Percentiles rank a stretch among this genome's conserved stretches.
Conservation (phyloP, 2,888 invertebrate genomes). For the Thecophora atra region DNA sequence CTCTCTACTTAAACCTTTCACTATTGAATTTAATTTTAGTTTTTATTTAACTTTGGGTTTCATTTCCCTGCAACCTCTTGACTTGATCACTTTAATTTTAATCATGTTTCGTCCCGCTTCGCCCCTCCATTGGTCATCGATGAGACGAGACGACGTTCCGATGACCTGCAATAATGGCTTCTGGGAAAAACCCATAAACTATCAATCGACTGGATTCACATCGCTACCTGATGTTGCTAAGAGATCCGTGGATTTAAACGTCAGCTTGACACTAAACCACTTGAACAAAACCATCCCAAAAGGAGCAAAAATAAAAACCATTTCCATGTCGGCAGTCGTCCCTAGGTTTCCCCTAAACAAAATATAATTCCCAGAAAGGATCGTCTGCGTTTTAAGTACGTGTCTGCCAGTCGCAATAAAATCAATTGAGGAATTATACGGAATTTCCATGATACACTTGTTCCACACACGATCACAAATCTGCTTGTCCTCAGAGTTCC, state of each 20-base stretch:
- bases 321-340: not conserved
- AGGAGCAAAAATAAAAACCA: not conserved
- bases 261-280: constrained; percentile 7
- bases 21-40: too few relatives aligned
- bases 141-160: too few relatives aligned
- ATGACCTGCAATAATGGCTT: constrained; percentile 32
- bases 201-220: constrained; percentile 48
- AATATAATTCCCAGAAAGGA: constrained; percentile 1
- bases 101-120: too few relatives aligned
- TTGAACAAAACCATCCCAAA: not conserved
- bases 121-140: too few relatives aligned
- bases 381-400: not conserved
- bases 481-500: not conserved
- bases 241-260: not conserved
- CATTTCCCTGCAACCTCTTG: too few relatives aligned
- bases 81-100: too few relatives aligned
- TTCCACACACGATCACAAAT: not conserved
- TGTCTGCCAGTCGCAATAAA: constrained; percentile 5
- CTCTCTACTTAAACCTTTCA: too few relatives aligned
- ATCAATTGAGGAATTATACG: constrained; percentile 29
- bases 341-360: not conserved
- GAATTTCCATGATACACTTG: constrained; percentile 27
- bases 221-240: not conserved
- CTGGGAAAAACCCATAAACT: constrained; percentile 57
- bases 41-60: too few relatives aligned